These are phyloP conservation scores for Drosophila pseudotakahashii DNA, from an alignment of 2,888 invertebrate species.

Conservation along the genomic window DNA sequence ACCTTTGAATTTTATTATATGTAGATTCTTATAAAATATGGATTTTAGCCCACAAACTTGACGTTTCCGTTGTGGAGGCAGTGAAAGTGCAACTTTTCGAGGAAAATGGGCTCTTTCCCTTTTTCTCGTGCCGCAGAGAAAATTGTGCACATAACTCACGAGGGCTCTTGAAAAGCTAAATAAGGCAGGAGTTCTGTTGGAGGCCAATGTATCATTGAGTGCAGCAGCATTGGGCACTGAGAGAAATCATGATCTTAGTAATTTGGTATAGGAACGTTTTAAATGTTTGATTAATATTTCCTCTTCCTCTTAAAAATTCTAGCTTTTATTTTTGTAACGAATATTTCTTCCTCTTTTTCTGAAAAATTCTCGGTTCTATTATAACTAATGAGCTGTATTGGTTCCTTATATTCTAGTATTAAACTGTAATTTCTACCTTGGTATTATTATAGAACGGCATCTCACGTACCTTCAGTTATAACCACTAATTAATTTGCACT, in stretches of 20 bases:
- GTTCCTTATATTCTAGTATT: too few relatives aligned
- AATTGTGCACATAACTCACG: constrained; percentile 30
- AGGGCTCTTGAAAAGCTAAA: constrained; percentile 20
- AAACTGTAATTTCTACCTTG: neutral
- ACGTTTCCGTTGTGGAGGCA: constrained; percentile 12
- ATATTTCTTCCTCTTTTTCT: too few relatives aligned
- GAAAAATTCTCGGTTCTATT: too few relatives aligned
- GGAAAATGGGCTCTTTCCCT: constrained; percentile 26
- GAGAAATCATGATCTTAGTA: neutral
- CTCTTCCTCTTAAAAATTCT: too few relatives aligned
- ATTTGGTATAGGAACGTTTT: too few relatives aligned
- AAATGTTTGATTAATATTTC: too few relatives aligned
- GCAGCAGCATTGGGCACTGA: constrained; percentile 34
- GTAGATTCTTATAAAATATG: neutral
- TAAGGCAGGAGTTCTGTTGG: constrained; percentile 47
- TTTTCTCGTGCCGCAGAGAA: constrained; percentile 18
- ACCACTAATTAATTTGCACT: constrained; percentile 49
- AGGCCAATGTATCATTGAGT: constrained; percentile 74
- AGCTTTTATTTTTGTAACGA: too few relatives aligned
- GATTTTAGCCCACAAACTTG: neutral
- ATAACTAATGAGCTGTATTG: too few relatives aligned
- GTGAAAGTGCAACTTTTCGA: constrained; percentile 35
- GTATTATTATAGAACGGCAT: neutral
- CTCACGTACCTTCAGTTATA: constrained; percentile 14
- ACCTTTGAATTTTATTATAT: too few relatives aligned